phyloP scores from a whole-genome alignment of 2,113 vertebrate species.

The Silurus glanis region DNA sequence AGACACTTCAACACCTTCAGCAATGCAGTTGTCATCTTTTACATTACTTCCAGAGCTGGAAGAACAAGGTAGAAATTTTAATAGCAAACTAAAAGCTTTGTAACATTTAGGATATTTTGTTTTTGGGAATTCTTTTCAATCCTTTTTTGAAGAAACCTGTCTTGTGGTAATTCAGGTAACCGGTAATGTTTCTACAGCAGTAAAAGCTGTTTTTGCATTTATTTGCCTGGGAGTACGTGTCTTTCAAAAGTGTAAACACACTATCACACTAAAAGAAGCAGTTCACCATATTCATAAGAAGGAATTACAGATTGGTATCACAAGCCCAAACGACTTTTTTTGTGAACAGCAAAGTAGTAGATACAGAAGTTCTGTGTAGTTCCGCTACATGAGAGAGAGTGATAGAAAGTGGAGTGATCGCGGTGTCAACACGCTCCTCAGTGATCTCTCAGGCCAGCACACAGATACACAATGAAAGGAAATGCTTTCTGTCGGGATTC shows the following conservation, averaged over 20 bases:
- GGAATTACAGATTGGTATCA: not conserved
- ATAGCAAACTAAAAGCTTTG: not conserved
- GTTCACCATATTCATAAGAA: not conserved
- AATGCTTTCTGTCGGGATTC: constrained; percentile 54
- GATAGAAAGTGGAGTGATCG: constrained; percentile 27
- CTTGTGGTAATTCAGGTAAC: not conserved
- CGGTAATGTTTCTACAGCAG: not conserved
- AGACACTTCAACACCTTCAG: too few relatives aligned
- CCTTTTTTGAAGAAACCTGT: not conserved
- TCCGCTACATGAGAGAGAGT: not conserved
- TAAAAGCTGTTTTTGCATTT: not conserved
- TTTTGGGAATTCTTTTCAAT: not conserved
- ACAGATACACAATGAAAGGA: constrained; percentile 56
- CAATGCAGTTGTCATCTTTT: too few relatives aligned
- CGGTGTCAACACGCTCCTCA: constrained; percentile 17
- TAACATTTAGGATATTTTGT: not conserved
- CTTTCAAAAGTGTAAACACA: not conserved
- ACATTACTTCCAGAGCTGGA: not conserved
- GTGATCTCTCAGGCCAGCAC: constrained; percentile 27
- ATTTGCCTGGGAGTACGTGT: not conserved
- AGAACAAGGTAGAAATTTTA: not conserved
- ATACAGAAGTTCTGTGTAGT: not conserved
- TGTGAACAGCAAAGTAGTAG: not conserved
- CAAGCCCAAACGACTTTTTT: not conserved
- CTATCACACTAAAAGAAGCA: not conserved